Evolutionary conservation across 2,113 vertebrate species (phyloP).

Genomic region (Psittacus erithacus): DNA sequence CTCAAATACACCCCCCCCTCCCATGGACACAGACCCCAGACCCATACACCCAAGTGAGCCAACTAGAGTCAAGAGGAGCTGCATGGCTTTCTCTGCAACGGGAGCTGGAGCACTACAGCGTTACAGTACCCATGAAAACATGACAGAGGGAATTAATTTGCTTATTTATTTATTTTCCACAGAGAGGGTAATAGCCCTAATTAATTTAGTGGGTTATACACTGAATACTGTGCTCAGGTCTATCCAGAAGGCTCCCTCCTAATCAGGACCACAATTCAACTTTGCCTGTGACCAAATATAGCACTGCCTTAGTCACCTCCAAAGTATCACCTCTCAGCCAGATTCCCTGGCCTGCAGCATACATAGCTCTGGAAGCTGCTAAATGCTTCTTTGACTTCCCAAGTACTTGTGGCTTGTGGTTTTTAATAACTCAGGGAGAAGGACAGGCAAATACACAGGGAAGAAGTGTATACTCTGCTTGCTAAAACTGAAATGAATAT

Average conservation of each 20-base stretch:
- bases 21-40: neutral
- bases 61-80: neutral
- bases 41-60: accelerated
- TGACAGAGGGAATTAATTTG: accelerated
- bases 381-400: neutral
- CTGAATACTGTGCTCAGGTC: neutral
- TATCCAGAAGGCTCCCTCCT: neutral
- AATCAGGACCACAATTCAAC: neutral
- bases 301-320: neutral
- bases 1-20: neutral
- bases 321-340: neutral
- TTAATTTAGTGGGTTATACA: neutral
- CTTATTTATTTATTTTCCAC: neutral
- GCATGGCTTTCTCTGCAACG: neutral
- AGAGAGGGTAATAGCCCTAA: neutral
- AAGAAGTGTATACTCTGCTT: neutral
- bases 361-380: neutral
- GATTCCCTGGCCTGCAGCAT: neutral
- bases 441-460: neutral
- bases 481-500: neutral
- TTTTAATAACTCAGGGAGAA: neutral
- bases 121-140: accelerated
- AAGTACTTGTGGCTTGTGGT: neutral
- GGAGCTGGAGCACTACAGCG: neutral
- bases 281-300: neutral